Evolutionary conservation across 2,113 vertebrate genomes (phyloP).

Genomic region (Barbus barbus): DNA sequence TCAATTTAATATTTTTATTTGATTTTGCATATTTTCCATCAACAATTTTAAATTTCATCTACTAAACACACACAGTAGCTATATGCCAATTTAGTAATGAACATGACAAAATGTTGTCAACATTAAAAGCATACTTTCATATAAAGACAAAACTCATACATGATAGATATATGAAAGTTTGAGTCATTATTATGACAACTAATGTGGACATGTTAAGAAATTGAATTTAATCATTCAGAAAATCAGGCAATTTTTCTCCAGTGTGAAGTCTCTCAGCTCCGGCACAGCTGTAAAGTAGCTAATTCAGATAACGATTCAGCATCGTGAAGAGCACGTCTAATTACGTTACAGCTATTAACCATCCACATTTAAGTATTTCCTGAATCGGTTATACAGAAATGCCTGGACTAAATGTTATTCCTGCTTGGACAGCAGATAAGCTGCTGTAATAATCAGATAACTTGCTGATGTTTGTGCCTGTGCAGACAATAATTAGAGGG

Average conservation of each 20-base stretch:
- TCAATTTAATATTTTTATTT: neutral
- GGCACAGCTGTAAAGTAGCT: neutral
- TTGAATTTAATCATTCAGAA: too few species aligned
- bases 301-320: neutral
- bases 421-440: slow-evolving; percentile 24
- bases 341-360: neutral
- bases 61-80: too few species aligned
- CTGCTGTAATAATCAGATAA: slow-evolving; percentile 21
- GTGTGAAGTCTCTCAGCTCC: neutral
- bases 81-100: too few species aligned
- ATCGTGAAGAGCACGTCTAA: neutral
- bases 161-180: too few species aligned
- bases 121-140: too few species aligned
- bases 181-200: too few species aligned
- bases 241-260: neutral
- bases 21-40: neutral
- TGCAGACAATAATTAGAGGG: slow-evolving; percentile 1
- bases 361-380: neutral
- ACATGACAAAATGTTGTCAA: neutral
- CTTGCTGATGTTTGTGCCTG: slow-evolving; percentile 17
- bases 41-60: neutral
- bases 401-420: slow-evolving; percentile 8
- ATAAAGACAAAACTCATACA: too few species aligned
- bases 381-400: neutral
- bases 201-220: too few species aligned